Conservation (phyloP, 2,113 vertebrate genomes). For the Antennarius striatus region DNA sequence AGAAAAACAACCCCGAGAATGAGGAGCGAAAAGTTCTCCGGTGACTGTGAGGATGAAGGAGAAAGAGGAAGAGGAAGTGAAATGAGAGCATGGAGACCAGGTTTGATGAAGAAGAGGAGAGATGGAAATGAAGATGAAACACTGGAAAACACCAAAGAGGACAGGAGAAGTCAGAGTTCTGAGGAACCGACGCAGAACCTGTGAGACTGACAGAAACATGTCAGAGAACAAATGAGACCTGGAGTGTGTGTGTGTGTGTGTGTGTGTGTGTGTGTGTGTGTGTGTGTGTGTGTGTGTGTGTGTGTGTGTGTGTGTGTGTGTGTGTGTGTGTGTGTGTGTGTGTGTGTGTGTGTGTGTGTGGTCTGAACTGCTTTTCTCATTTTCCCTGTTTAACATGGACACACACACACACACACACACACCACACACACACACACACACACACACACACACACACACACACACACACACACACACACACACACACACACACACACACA, state of each 20-base stretch:
- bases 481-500: constrained; percentile 14
- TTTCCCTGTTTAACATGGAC: no score
- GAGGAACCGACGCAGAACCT: constrained; percentile 36
- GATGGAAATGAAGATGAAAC: constrained; percentile 52
- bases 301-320: constrained; percentile 1
- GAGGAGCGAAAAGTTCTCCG: constrained; percentile 31
- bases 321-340: constrained; percentile 3
- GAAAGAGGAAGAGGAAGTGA: background rate
- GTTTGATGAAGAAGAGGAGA: constrained; percentile 37
- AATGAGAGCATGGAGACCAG: constrained; percentile 27
- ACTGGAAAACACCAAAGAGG: constrained; percentile 34
- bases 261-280: constrained; percentile 7
- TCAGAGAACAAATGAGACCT: constrained; percentile 25
- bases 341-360: background rate
- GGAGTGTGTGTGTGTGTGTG: constrained; percentile 17
- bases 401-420: no score
- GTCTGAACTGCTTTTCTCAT: no score
- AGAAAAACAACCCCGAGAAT: constrained; percentile 14
- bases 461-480: constrained; percentile 1
- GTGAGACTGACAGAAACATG: constrained; percentile 49
- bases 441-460: background rate
- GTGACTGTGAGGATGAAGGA: background rate
- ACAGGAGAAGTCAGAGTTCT: constrained; percentile 45
- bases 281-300: background rate
- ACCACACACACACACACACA: no score